Evolutionary conservation across 1,140 invertebrate species (phyloP).

Genomic region (Drosophila truncata): DNA sequence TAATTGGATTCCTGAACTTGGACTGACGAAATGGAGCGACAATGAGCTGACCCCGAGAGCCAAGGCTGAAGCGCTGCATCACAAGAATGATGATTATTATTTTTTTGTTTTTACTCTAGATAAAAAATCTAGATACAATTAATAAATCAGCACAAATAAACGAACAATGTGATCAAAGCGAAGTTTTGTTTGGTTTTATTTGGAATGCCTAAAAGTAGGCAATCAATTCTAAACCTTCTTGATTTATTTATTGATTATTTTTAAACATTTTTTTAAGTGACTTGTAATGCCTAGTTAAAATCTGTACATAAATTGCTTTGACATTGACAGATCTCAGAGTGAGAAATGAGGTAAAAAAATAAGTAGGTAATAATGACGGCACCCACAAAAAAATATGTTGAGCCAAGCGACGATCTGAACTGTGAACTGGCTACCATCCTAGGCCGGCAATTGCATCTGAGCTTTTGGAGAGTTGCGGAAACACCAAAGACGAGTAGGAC

Average conservation of each 20-base stretch:
- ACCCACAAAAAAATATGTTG: conserved; percentile 66
- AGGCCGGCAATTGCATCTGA: conserved; percentile 27
- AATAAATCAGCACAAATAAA: conserved; percentile 31
- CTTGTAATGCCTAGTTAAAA: background rate
- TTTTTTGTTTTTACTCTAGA: background rate
- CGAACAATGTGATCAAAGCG: background rate
- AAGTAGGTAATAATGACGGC: conserved; percentile 56
- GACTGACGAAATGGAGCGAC: conserved; percentile 46
- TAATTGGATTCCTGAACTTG: conserved; percentile 79
- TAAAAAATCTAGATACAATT: conserved; percentile 1
- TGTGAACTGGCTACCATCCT: conserved; percentile 51
- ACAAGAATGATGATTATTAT: conserved; percentile 39
- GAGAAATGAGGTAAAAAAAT: conserved; percentile 37
- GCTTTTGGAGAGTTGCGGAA: background rate
- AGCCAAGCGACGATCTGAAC: conserved; percentile 66
- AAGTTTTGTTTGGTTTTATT: background rate
- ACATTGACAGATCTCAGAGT: conserved; percentile 8
- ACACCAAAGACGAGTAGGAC: background rate
- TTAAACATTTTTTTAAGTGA: background rate
- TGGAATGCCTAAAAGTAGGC: conserved; percentile 49
- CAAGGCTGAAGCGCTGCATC: conserved; percentile 42
- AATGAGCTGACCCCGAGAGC: conserved; percentile 33
- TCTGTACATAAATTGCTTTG: background rate
- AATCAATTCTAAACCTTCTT: background rate
- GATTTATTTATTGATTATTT: background rate